Evolutionary conservation across 2,113 vertebrate genomes (phyloP), one percentile per base, ranked within the genome.

Genomic region (Thymallus thymallus): DNA sequence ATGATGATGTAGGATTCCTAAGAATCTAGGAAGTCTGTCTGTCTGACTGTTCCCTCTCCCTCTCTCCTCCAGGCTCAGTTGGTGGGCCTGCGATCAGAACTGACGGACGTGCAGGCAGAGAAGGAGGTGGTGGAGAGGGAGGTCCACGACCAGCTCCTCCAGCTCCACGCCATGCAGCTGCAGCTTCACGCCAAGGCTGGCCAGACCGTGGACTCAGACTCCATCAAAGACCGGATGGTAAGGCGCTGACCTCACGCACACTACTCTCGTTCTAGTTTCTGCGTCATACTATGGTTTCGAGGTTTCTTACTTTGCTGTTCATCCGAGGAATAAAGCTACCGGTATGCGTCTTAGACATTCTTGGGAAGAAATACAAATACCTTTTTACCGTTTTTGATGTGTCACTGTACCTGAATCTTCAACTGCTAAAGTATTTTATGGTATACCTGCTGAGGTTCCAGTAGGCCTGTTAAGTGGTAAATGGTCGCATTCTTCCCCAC

Each of bases 141-240:
- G 88, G 95, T 99, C 18, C 97, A 98, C 0, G 95, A 97, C 80
- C 97, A 99, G 75, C 95, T 99, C 16, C 85, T 96, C 61, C 95
- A 96, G 24, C 82, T 96, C 10, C 95, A 99, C 1, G 93, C 97
- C 20, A 88, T 98, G 74, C 98, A 99, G 70, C 94, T 99, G 73
- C 96, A 99, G 87, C 94, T 99, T 0, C 96, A 96, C 32, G 91
- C 94, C 76, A 97, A 98, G 89, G 94, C 95, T 3, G 96, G 97
- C 2, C 95, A 95, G 81, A 87, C 72, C 6, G 93, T 94, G 55
- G 97, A 99, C 85, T 98, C 98, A 0, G 94, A 96, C 64, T 91
- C 91, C 82, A 98, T 98, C 88, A 99, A 98, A 76, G 96, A 95
- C 83, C 94, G 95, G 82, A 82, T 99, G 94, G 98, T 99, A 88